Base-by-base conservation (phyloP, 2,888 invertebrate genomes). In the Morpho achilles region DNA sequence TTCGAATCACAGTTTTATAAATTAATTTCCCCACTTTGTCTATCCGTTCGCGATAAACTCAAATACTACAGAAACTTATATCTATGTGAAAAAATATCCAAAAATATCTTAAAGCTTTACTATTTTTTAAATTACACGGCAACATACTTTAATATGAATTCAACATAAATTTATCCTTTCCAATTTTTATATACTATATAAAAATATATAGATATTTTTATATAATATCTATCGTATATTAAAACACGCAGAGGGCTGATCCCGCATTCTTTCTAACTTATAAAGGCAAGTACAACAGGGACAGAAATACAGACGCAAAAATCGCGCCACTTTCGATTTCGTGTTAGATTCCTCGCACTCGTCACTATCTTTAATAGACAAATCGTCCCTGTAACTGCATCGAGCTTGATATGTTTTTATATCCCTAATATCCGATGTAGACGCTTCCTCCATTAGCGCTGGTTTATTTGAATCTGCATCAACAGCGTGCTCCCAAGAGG, bases 401-500 rank as follows among this genome's bases (percentile, higher is more conserved):
- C 56, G 43, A 45, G 50, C 39, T 8, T 8, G 40, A 42, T 46
- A 43, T 16, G 10, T 10, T 49, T 56, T 58, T 10, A 50, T 46
- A 8, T 60, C 52, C 7, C 40, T 52, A 8, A 39, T 46, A 40
- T 54, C 51, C 32, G 58, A 47, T 0, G 44, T 16, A 43, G 50
- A 45, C 8, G 22, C 22, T 8, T 50, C 43, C 39, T 59, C 43
- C 41, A 51, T 8, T 32, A 47, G 9, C 7, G 8, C 8, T 10
- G 50, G 8, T 43, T 69, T 66, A 66, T 74, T 77, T 16, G 48
- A 66, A 23, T 72, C 71, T 22, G 61, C 50, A 16, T 75, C 75
- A 22, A 65, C 55, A 9, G 71, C 71, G 63, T 72, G 83, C 65
- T 92, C 92, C 93, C 93, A 93, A 8, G 93, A 93, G 8, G 91